Evolutionary conservation across 2,113 vertebrate genomes (phyloP).

Genomic region (Psephotus haematonotus): DNA sequence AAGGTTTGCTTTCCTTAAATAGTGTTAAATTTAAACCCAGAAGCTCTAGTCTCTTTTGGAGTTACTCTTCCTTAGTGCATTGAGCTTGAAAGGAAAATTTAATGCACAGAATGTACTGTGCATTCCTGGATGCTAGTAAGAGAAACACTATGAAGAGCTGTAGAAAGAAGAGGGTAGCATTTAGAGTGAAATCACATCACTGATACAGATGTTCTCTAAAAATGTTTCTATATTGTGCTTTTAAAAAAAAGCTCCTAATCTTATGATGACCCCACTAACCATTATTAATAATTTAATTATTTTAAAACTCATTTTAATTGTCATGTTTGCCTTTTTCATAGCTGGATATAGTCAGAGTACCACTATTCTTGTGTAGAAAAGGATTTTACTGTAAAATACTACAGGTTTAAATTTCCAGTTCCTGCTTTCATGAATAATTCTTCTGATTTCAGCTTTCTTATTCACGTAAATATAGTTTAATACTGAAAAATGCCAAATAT

Average conservation of each 20-base stretch:
- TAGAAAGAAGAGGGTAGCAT: not conserved
- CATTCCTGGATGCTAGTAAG: not conserved
- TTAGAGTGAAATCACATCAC: not conserved
- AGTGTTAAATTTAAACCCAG: constrained; percentile 80
- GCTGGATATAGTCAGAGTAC: not conserved
- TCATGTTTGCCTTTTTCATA: not conserved
- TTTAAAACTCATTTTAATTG: not conserved
- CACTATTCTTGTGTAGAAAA: not conserved
- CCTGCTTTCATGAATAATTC: not conserved
- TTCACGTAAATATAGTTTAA: not conserved
- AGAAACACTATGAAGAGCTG: not conserved
- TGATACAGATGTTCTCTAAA: not conserved
- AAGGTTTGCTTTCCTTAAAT: constrained; percentile 78
- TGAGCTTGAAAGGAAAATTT: constrained; percentile 73
- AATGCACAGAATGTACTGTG: constrained; percentile 51
- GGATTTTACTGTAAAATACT: not conserved
- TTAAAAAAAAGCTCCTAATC: not conserved
- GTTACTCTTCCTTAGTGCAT: constrained; percentile 63
- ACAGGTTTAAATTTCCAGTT: not conserved
- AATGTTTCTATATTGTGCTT: not conserved
- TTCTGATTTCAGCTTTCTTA: not conserved
- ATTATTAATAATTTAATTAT: not conserved
- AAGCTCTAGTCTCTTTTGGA: constrained; percentile 68
- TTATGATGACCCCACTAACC: not conserved
- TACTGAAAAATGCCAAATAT: not conserved